Evolutionary conservation across 2,797 vertebrate species (phyloP), one percentile per base, ranked within the genome.

Genomic region (Octomys mimax): DNA sequence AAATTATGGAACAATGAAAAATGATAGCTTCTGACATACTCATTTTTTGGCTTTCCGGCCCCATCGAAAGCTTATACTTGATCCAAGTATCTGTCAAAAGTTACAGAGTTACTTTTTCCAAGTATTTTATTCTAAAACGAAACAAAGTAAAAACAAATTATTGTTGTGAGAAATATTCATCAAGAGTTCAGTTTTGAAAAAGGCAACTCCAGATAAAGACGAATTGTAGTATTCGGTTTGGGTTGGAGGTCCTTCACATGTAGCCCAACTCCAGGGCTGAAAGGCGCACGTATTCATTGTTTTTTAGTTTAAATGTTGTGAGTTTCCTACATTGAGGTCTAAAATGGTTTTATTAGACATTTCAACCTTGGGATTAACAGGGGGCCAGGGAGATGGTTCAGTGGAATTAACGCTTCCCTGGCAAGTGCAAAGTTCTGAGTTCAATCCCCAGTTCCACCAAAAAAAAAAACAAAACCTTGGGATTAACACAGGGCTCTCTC

Each of bases 81-180:
- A 9, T 75, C 36, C 49, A 92, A 68, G 49, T 86, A 64, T 86
- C 49, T 70, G 91, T 79, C 62, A 93, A 81, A 91, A 88, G 6
- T 24, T 66, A 14, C 21, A 87, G 22, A 39, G 75, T 83, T 1
- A 11, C 85, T 77, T 28, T 89, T 94, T 59, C 75, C 92, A 33
- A 92, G 73, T 64, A 94, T 5, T 86, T 96, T 52, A 87, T 39
- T 88, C 66, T 92, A 33, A 90, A 86, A 42, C 92, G 49, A 92
- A 94, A 82, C 46, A 54, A 91, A 88, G n/a, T n/a, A 81, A 33
- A 85, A 70, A 49, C n/a, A 11, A 91, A 75, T 8, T 46, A 49
- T 36, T 59, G 1, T 64, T 91, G 21, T n/a, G 9, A 87, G 26
- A 95, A 92, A 66, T 87, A 86, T 54, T 84, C 28, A 91, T 78